These are phyloP conservation scores for Leiothrix lutea DNA, from an alignment of 2,113 vertebrate species.

Conservation along the genomic window DNA sequence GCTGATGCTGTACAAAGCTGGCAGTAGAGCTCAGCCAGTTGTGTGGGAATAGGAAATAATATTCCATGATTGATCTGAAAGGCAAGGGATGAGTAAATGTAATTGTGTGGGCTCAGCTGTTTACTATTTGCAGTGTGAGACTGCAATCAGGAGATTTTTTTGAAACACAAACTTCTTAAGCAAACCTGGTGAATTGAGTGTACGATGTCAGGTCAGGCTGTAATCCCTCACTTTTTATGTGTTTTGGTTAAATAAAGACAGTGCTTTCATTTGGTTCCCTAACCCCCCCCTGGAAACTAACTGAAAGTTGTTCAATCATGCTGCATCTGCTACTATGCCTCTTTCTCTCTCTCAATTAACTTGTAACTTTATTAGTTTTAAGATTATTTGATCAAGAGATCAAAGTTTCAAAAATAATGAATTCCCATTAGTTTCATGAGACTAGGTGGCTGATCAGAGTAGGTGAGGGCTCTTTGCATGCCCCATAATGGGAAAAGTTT, in stretches of 20 bases:
- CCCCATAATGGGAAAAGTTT: background rate
- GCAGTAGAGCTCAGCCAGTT: accelerated
- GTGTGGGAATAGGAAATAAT: background rate
- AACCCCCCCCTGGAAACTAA: background rate
- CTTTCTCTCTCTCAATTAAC: background rate
- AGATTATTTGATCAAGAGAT: background rate
- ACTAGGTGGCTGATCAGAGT: background rate
- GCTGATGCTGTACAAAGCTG: background rate
- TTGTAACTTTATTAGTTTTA: background rate
- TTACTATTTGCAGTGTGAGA: background rate
- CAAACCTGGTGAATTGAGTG: background rate
- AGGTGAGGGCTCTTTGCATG: accelerated
- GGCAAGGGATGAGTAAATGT: background rate
- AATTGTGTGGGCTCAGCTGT: background rate
- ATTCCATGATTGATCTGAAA: background rate
- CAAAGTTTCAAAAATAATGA: background rate
- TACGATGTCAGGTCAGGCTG: accelerated
- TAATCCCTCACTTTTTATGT: background rate
- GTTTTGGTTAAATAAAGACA: background rate
- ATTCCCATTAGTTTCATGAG: background rate
- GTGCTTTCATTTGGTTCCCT: background rate
- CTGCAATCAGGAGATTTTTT: background rate
- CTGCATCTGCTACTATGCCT: background rate
- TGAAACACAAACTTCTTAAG: background rate
- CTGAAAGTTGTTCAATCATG: background rate